A percentile compares a stretch with the other conserved stretches of the same genome.
These are phyloP conservation scores for Catostomus latipinnis DNA, from an alignment of 2,797 vertebrate species.

Conservation along the genomic window DNA sequence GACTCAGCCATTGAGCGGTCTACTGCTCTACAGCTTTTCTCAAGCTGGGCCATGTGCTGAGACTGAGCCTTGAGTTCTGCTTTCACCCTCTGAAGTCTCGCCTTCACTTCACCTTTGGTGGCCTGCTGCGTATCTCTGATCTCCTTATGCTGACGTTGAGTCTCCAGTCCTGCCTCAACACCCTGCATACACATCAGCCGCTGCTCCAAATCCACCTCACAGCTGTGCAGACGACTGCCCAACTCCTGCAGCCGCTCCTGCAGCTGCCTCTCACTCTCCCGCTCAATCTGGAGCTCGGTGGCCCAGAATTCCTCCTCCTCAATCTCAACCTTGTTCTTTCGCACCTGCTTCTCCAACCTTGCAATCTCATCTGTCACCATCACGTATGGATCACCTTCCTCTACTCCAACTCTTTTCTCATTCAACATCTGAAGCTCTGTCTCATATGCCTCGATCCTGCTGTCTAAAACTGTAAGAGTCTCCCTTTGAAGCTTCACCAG, in stretches of 20 bases:
- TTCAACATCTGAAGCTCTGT: conserved; percentile 86
- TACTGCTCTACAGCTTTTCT: conserved; percentile 92
- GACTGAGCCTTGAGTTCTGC: conserved; percentile 90
- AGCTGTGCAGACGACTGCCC: conserved; percentile 82
- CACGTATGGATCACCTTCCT: conserved; percentile 64
- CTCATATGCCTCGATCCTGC: conserved; percentile 86
- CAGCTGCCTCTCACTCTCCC: conserved; percentile 94
- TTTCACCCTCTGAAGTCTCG: conserved; percentile 87
- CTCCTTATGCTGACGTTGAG: conserved; percentile 88
- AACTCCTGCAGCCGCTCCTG: conserved; percentile 93
- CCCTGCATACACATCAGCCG: conserved; percentile 82
- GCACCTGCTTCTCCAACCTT: conserved; percentile 90
- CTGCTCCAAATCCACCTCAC: conserved; percentile 87
- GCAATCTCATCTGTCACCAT: conserved; percentile 87
- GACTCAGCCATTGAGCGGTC: conserved; percentile 92
- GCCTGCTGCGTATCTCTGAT: conserved; percentile 89
- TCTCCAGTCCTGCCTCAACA: conserved; percentile 88
- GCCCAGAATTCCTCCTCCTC: conserved; percentile 99
- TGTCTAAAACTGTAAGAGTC: conserved; percentile 87
- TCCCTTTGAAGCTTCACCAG: conserved; percentile 90
- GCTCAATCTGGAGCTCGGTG: conserved; percentile 94
- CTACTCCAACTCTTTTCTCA: conserved; percentile 71
- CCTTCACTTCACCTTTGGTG: conserved; percentile 89
- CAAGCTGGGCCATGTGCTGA: conserved; percentile 90
- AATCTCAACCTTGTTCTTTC: conserved; percentile 92